Evolutionary conservation across 2,113 vertebrate genomes (phyloP).

Genomic region (Pithys albifrons): DNA sequence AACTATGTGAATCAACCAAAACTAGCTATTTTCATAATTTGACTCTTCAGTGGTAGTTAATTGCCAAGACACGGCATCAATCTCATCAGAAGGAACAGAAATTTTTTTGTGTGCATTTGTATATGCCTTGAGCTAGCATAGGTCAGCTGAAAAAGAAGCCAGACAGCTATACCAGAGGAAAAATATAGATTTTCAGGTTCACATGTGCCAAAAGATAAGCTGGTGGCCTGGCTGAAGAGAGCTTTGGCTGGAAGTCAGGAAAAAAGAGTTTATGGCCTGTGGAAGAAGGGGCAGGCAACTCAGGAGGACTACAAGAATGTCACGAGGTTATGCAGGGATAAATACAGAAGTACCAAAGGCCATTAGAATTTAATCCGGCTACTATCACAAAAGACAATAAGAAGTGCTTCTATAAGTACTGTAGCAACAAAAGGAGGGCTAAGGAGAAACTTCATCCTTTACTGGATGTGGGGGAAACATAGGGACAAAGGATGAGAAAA

Average conservation of each 20-base stretch:
- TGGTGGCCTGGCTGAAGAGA: not conserved
- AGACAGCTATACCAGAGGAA: not conserved
- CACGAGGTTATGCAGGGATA: not conserved
- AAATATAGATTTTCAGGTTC: not conserved
- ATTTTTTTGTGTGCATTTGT: not conserved
- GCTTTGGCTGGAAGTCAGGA: not conserved
- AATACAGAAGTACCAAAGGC: not conserved
- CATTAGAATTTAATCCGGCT: not conserved
- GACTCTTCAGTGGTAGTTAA: not conserved
- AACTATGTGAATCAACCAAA: not conserved
- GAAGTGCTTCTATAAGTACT: not conserved
- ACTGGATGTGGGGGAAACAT: not conserved
- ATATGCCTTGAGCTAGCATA: not conserved
- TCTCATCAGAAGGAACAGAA: not conserved
- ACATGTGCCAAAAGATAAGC: not conserved
- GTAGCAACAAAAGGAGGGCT: not conserved
- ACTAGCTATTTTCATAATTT: not conserved
- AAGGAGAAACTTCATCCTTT: not conserved
- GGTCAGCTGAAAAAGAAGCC: not conserved
- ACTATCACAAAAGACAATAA: not conserved
- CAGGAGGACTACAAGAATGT: not conserved
- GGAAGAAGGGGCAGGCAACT: not conserved
- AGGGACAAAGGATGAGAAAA: not conserved
- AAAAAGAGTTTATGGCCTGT: not conserved
- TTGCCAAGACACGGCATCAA: not conserved